These are phyloP conservation scores for Sclerodermus sp. DNA, from an alignment of 2,888 invertebrate genomes.

Conservation along the genomic window DNA sequence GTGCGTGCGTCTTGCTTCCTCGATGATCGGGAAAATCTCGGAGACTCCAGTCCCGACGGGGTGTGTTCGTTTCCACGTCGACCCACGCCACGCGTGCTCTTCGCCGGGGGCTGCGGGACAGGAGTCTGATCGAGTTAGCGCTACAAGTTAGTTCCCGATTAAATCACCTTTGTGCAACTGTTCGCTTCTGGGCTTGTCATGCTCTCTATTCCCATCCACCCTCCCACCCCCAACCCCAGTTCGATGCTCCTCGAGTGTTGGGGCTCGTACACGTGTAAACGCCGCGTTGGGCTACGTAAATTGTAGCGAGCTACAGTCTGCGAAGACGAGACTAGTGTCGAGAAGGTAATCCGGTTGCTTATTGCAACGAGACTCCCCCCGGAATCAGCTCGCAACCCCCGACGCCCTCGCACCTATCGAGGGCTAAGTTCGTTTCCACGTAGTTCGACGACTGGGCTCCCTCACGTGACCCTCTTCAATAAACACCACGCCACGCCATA, in stretches of 20 bases:
- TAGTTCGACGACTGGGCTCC: slow-evolving; percentile 30
- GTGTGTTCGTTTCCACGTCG: no score
- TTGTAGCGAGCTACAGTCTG: slow-evolving; percentile 28
- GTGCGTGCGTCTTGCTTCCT: no score
- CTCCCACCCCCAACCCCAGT: slow-evolving; percentile 1
- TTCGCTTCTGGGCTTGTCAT: slow-evolving; percentile 12
- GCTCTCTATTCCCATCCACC: slow-evolving; percentile 4
- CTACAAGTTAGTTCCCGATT: slow-evolving; percentile 26
- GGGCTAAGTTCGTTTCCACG: slow-evolving; percentile 34
- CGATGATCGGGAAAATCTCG: no score
- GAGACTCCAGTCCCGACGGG: no score
- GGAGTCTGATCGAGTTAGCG: slow-evolving; percentile 36
- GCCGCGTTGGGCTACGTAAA: slow-evolving; percentile 26
- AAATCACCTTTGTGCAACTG: slow-evolving; percentile 36
- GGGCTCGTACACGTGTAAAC: slow-evolving; percentile 10
- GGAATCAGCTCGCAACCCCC: slow-evolving; percentile 26
- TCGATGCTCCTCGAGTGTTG: neutral
- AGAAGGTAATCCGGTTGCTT: slow-evolving; percentile 36
- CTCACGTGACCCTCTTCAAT: neutral
- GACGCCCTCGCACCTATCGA: slow-evolving; percentile 17
- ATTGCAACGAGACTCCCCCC: slow-evolving; percentile 34
- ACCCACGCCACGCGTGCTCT: neutral
- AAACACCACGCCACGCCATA: no score
- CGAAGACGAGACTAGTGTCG: slow-evolving; percentile 17
- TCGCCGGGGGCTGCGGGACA: neutral